Conservation (phyloP, 2,113 vertebrate species). For the Oceanodroma tethys region DNA sequence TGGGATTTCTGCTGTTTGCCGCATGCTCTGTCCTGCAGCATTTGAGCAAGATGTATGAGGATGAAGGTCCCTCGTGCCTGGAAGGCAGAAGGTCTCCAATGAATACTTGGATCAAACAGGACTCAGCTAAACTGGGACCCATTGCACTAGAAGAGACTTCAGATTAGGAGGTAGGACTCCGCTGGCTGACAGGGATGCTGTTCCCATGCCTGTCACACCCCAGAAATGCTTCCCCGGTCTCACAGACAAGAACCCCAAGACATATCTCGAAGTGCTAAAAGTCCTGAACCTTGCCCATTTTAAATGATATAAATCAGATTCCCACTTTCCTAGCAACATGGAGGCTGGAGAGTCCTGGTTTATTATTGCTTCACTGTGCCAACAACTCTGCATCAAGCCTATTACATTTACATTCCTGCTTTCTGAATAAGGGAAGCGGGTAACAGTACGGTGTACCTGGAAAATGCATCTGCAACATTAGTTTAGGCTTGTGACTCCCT, state of each 20-base stretch:
- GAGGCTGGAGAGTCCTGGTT: not conserved
- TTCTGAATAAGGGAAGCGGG: not conserved
- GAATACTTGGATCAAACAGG: not conserved
- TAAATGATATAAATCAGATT: not conserved
- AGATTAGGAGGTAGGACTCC: not conserved
- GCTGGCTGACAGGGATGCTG: not conserved
- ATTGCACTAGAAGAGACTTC: not conserved
- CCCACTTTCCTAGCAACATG: not conserved
- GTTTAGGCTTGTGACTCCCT: not conserved
- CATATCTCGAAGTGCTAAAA: not conserved
- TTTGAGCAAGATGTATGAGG: not conserved
- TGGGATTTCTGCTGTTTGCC: not conserved
- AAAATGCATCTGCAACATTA: not conserved
- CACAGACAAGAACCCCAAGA: not conserved
- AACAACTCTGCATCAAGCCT: not conserved
- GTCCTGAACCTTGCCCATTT: not conserved
- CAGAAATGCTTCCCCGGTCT: not conserved
- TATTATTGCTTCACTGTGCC: not conserved
- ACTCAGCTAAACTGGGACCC: not conserved
- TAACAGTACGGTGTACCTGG: not conserved
- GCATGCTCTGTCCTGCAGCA: accelerated
- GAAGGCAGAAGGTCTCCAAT: not conserved
- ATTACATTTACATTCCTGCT: not conserved
- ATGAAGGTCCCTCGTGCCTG: not conserved
- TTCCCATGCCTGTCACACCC: not conserved